Conservation (phyloP, 92 coral and sea anemone species). For the Epizoanthus rinbou region DNA sequence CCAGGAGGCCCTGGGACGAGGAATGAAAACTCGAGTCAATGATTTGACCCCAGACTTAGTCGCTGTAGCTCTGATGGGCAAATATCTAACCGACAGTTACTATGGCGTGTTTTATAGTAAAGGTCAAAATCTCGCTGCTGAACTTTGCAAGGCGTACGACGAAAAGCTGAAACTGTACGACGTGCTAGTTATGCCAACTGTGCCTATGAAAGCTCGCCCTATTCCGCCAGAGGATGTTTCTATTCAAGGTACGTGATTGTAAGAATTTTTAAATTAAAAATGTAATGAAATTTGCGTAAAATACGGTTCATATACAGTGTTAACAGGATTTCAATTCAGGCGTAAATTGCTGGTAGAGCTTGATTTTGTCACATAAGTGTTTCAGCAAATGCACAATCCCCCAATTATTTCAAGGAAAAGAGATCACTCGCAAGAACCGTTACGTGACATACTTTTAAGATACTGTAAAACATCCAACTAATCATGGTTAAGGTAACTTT, state of each 20-base stretch:
- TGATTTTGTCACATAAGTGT: too few relatives aligned
- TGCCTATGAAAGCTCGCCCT: slow-evolving; percentile 58
- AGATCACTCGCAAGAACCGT: too few relatives aligned
- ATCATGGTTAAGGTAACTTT: too few relatives aligned
- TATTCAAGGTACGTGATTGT: slow-evolving; percentile 44
- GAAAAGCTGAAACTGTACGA: slow-evolving; percentile 59
- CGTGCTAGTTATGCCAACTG: slow-evolving; percentile 67
- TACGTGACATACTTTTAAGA: too few relatives aligned
- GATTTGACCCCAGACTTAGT: slow-evolving; percentile 40
- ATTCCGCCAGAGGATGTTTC: slow-evolving; percentile 46
- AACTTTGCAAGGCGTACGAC: slow-evolving; percentile 52
- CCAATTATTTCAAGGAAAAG: too few relatives aligned
- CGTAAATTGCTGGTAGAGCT: too few relatives aligned
- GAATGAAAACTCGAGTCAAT: slow-evolving; percentile 47
- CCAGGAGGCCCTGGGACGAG: slow-evolving; percentile 47
- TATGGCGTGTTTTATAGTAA: slow-evolving; percentile 54
- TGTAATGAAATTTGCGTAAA: too few relatives aligned
- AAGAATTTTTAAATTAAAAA: too few relatives aligned
- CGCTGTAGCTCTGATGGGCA: slow-evolving; percentile 46
- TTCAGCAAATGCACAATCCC: too few relatives aligned
- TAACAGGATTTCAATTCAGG: too few relatives aligned
- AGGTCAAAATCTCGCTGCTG: slow-evolving; percentile 56
- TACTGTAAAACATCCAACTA: too few relatives aligned
- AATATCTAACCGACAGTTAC: slow-evolving; percentile 50
- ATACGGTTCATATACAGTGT: too few relatives aligned